phyloP scores from a whole-genome alignment of 2,888 invertebrate genomes.

The Ferrisia virgata region DNA sequence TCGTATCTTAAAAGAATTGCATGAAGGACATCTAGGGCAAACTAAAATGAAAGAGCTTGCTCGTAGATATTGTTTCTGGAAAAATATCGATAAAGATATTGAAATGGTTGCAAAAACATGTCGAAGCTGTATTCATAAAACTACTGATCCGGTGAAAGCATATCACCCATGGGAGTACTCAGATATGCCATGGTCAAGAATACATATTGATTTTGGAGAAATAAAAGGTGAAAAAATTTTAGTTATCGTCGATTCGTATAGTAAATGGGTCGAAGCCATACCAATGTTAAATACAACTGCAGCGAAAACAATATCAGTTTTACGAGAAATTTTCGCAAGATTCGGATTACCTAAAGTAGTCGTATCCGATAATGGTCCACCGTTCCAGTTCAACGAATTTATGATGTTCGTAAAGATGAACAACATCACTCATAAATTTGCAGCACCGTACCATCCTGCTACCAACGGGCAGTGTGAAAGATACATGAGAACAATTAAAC shows the following conservation, averaged over 20 bases:
- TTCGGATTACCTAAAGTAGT: not conserved
- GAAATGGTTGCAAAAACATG: not conserved
- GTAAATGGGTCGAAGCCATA: slow-evolving; percentile 22
- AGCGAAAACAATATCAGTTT: not conserved
- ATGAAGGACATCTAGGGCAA: slow-evolving; percentile 42
- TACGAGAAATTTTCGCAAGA: slow-evolving; percentile 1
- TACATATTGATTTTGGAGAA: slow-evolving; percentile 28
- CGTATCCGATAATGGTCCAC: not conserved
- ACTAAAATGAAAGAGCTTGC: slow-evolving; percentile 45
- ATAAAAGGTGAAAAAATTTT: slow-evolving; percentile 17
- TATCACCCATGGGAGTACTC: slow-evolving; percentile 11
- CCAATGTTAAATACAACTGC: not conserved
- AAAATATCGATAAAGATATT: slow-evolving; percentile 36
- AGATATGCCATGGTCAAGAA: not conserved
- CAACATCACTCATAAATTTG: not conserved
- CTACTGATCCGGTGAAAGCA: slow-evolving; percentile 46
- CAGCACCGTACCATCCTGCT: not conserved
- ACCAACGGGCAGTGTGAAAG: not conserved
- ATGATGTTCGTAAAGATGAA: not conserved
- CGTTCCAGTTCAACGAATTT: not conserved
- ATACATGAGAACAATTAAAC: not conserved
- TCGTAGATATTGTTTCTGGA: slow-evolving; percentile 36
- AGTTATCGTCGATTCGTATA: not conserved
- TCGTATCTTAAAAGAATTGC: slow-evolving; percentile 33
- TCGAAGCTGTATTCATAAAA: slow-evolving; percentile 35